Conservation (phyloP, 64 coral and sea anemone genomes). For the Exaiptasia diaphana region DNA sequence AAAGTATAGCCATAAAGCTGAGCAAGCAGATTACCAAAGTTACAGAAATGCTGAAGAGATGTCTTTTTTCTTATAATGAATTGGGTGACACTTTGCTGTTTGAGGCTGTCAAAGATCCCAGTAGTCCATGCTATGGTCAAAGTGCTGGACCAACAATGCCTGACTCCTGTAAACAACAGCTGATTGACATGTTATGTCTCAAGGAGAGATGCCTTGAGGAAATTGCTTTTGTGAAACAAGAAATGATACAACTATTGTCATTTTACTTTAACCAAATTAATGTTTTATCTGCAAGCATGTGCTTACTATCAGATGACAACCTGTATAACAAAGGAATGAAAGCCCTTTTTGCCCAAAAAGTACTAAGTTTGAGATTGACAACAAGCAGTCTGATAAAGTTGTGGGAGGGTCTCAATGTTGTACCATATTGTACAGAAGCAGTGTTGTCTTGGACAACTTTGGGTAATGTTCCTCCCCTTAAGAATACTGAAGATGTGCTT, state of each 20-base stretch:
- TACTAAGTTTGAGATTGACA: background rate
- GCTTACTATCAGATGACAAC: background rate
- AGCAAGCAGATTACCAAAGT: conserved; percentile 65
- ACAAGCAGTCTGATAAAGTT: background rate
- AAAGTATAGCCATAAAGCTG: conserved; percentile 59
- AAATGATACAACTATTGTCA: background rate
- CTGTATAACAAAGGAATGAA: background rate
- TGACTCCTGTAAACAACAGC: background rate
- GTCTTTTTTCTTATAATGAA: background rate
- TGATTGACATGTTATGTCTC: background rate
- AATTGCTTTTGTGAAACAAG: background rate
- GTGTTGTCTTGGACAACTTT: background rate
- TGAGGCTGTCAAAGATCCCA: background rate
- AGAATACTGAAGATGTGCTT: too few relatives aligned
- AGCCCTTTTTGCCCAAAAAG: background rate
- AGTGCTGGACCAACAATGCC: background rate
- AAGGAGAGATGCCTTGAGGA: conserved; percentile 5
- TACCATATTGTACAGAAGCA: background rate
- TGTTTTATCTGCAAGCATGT: background rate
- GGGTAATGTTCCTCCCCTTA: background rate
- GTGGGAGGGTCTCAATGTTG: background rate
- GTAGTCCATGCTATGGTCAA: background rate
- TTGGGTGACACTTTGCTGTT: background rate
- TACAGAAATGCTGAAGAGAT: background rate
- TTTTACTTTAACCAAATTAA: background rate